Percentiles rank a stretch among this genome's conserved stretches.
phyloP scores from a whole-genome alignment of 1,140 invertebrate species.

The Lepidostoma basale region DNA sequence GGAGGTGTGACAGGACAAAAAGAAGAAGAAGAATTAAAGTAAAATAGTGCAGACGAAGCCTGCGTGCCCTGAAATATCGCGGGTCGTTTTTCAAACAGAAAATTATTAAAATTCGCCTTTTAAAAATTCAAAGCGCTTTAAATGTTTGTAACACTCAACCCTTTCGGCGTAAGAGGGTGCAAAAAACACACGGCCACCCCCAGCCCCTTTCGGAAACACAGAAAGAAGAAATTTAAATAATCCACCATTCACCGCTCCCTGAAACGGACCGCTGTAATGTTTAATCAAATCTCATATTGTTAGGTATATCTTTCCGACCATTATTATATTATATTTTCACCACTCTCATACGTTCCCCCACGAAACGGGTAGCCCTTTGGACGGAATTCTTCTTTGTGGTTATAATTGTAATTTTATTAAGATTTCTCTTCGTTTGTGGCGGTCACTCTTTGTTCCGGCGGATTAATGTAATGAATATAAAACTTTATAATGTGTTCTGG shows the following conservation, averaged over 20 bases:
- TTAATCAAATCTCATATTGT: conserved; percentile 46
- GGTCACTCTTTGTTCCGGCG: conserved; percentile 19
- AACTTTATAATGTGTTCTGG: background rate
- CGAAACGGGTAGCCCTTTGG: background rate
- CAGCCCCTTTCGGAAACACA: conserved; percentile 5
- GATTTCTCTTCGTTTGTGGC: conserved; percentile 19
- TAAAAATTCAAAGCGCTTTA: no score
- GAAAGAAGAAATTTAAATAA: conserved; percentile 47
- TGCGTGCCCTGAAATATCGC: no score
- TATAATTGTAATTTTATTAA: conserved; percentile 28
- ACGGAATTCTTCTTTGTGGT: conserved; percentile 14
- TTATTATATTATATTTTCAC: conserved; percentile 28
- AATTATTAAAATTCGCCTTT: no score
- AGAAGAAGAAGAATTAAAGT: no score
- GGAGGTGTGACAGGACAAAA: no score
- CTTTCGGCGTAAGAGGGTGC: background rate
- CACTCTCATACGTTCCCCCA: conserved; percentile 15
- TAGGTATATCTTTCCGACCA: conserved; percentile 38
- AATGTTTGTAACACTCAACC: conserved; percentile 10
- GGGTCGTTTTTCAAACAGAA: no score
- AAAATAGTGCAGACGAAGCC: no score
- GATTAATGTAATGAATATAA: conserved; percentile 26
- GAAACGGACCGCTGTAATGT: conserved; percentile 38
- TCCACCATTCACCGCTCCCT: conserved; percentile 28
- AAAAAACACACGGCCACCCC: conserved; percentile 5